A percentile compares a stretch with the other conserved stretches of the same genome.
Conservation (phyloP, 2,888 invertebrate species). For the Melanotus villosus region DNA sequence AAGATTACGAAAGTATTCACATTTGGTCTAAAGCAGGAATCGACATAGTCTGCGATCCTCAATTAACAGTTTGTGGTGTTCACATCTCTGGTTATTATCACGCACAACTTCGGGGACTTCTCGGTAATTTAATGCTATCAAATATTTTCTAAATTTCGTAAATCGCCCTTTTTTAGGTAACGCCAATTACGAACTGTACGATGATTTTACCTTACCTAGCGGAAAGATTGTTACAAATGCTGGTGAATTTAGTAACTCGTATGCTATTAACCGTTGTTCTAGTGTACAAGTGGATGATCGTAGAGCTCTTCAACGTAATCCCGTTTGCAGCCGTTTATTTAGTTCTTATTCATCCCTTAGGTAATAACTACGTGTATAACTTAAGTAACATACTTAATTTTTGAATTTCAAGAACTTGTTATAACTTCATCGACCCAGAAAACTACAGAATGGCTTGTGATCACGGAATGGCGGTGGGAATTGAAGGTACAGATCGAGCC, state of each 20-base stretch:
- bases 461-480: conserved; percentile 73
- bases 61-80: conserved; percentile 79
- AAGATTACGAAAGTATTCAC: conserved; percentile 71
- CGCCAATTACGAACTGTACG: conserved; percentile 89
- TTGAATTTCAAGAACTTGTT: conserved; percentile 61
- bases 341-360: conserved; percentile 73
- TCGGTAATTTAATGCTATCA: conserved; percentile 76
- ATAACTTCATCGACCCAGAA: conserved; percentile 69
- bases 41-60: conserved; percentile 73
- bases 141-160: background rate
- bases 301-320: conserved; percentile 64
- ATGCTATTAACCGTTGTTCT: conserved; percentile 77
- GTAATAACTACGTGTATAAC: conserved; percentile 56
- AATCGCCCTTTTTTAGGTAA: conserved; percentile 73
- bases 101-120: conserved; percentile 86
- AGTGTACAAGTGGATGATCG: conserved; percentile 70
- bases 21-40: conserved; percentile 77
- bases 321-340: conserved; percentile 81
- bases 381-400: background rate
- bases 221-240: conserved; percentile 75
- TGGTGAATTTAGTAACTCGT: conserved; percentile 82
- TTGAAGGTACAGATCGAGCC: conserved; percentile 74
- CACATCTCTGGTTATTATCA: conserved; percentile 89
- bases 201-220: conserved; percentile 84
- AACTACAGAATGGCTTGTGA: conserved; percentile 82